Base-by-base conservation (phyloP, 2,888 invertebrate genomes). In the Nasonia oneida region DNA sequence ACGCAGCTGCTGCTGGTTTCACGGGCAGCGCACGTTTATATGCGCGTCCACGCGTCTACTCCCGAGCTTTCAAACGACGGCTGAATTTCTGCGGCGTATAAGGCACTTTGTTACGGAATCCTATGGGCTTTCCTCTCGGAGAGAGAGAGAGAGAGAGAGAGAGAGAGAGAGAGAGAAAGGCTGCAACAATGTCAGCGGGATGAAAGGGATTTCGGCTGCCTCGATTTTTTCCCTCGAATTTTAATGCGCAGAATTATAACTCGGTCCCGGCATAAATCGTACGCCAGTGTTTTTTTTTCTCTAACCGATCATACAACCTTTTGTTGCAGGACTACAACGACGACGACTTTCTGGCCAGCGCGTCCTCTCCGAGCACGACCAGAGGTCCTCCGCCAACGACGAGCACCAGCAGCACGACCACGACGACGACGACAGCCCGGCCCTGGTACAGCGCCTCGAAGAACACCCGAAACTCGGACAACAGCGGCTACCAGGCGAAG, bases 351-450 rank as follows among this genome's bases (percentile, higher is more conserved):
- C 6, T 23, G 5, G 18, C 57, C 14, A 37, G 29, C 75, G n/a
- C 33, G 10, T 64, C 64, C 64, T 47, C 81, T 4, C 29, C 80
- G 12, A 61, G 77, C 6, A 85, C 81, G 87, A 91, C 92, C 81
- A 83, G 73, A 57, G 18, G 5, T n/a, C 57, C 57, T 1, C 57
- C 57, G 1, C 10, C 81, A 12, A 74, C 82, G 33, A 73, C 82
- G 18, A 70, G 73, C 15, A 42, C 82, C 2, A 53, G 67, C 88
- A 93, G 90, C 88, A 94, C 88, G 76, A 92, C 89, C 88, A 93
- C 87, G 90, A 93, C 93, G 90, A 93, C 89, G 90, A 94, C 89
- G 91, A 93, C 89, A 93, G 88, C 37, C 5, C 3, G 53, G n/a
- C 15, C 91, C 61, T 87, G 53, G 29, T 15, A 4, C n/a, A 47